Conservation (phyloP, 2,888 invertebrate genomes). For the Teleogryllus oceanicus region DNA sequence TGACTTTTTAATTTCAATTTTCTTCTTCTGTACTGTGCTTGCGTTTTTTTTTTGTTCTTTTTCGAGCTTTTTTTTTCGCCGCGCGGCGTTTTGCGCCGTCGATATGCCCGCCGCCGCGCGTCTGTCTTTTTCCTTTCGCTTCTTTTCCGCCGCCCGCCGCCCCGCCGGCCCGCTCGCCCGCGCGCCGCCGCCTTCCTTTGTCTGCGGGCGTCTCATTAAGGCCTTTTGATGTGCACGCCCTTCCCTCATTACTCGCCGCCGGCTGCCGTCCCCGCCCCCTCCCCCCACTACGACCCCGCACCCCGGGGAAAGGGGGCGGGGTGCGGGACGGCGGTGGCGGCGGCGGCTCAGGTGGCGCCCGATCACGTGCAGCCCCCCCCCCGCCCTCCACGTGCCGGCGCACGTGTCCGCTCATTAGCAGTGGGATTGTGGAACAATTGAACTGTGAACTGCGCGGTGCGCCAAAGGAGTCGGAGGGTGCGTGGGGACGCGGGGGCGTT, state of each 20-base stretch:
- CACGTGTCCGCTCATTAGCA: too few species aligned
- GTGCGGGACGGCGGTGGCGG: too few species aligned
- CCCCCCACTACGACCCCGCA: too few species aligned
- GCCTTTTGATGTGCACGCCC: constrained; percentile 18
- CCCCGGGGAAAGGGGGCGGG: too few species aligned
- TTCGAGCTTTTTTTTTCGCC: background rate
- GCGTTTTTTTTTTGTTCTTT: background rate
- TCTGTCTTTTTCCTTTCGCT: background rate
- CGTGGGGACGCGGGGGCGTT: too few species aligned
- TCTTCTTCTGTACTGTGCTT: background rate
- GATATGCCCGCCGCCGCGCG: background rate
- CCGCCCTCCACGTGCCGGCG: background rate
- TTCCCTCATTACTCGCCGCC: background rate
- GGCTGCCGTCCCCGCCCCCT: too few species aligned
- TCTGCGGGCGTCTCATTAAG: constrained; percentile 1
- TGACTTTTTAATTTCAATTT: constrained; percentile 3
- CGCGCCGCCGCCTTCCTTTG: constrained; percentile 18
- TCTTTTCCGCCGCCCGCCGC: background rate
- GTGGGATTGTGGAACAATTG: too few species aligned
- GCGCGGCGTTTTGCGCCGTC: background rate
- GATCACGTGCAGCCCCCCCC: background rate
- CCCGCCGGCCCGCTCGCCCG: background rate
- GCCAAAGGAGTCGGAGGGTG: too few species aligned
- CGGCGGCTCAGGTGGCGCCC: too few species aligned
- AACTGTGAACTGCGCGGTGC: too few species aligned